Evolutionary conservation across 2,113 vertebrate species (phyloP), one percentile per base, ranked within the genome.

Genomic region (Prochilodus magdalenae): DNA sequence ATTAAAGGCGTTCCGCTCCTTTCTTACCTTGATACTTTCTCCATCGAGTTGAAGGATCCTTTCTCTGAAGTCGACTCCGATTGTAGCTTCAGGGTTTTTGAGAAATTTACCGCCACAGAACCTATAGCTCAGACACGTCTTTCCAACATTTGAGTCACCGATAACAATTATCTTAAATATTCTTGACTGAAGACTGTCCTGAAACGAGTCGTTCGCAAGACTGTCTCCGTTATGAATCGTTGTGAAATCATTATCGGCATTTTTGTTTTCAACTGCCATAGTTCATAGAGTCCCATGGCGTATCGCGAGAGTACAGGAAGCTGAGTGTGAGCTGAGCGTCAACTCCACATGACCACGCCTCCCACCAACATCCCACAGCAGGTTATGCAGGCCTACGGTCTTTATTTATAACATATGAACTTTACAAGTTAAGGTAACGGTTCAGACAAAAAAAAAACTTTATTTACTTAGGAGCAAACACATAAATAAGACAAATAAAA

Each of bases 81-180:
- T 94, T 67, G 93, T 94, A 30, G 93, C 92, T 88, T 94, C 93
- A 0, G 92, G 93, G 73, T 93, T 94, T 66, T 89, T 89, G 70
- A 93, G 90, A 83, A 94, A 94, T 69, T 88, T 86, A 3, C 91
- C 93, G 8, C 91, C 93, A 77, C 93, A 94, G 85, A 94, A 94
- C 4, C 92, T 86, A 81, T 91, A 93, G 12, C 92, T 94, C 69
- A 94, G 40, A 81, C 93, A 94, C 47, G 93, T 94, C 71, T 94
- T 94, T 11, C 93, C 93, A 26, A 93, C 93, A 29, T 92, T 93
- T 14, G 93, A 93, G 60, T 94, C 93, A 18, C 93, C 93, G 2
- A 94, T 94, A 1, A 94, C 93, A 10, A 94, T 94, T 1, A 94
- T 92, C 72, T 94, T 94, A 55, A 94, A 94, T 1, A 93, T 87